Base-by-base conservation (phyloP, 2,888 invertebrate species). In the Cactoblastis cactorum region DNA sequence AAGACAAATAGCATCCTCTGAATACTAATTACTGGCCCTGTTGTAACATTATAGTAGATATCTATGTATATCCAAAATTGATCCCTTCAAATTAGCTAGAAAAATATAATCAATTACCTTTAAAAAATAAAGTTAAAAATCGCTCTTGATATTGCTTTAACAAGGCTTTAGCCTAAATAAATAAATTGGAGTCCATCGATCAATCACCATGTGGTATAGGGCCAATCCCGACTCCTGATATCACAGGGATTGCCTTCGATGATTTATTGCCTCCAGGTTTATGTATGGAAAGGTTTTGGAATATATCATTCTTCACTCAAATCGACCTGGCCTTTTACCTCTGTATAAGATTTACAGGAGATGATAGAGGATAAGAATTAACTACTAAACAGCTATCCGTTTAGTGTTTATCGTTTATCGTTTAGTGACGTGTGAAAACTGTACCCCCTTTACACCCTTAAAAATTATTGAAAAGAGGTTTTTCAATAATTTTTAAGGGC, bases 221-320 rank as follows among this genome's bases (percentile, higher is more conserved):
- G 38, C 48, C 53, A 59, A 54, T 14, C 28, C 43, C 58, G 56
- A 54, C 49, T 54, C 45, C 54, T 58, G 59, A 62, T 62, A 59
- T 63, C 61, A 56, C 57, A 60, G 54, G 54, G 58, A 58, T 61
- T 56, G 56, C 55, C 57, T 58, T 33, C 52, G 54, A 61, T 66
- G 65, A 65, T 66, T 65, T 65, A 66, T 65, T 58, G 60, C 61
- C 59, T 53, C 51, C 57, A 51, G 49, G 49, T 58, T 63, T 59
- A 57, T 54, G 47, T 55, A 55, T 53, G 51, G 56, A 46, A 43
- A 41, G 49, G 19, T 49, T 41, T 11, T 2, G 49, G 22, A 34
- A 43, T 49, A 41, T 34, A 49, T 49, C 41, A 49, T 32, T 33
- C 41, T 49, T 33, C 38, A 32, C 28, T 24, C 53, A 47, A 45